Conservation (phyloP, 2,888 invertebrate genomes). For the Dromius quadrimaculatus region DNA sequence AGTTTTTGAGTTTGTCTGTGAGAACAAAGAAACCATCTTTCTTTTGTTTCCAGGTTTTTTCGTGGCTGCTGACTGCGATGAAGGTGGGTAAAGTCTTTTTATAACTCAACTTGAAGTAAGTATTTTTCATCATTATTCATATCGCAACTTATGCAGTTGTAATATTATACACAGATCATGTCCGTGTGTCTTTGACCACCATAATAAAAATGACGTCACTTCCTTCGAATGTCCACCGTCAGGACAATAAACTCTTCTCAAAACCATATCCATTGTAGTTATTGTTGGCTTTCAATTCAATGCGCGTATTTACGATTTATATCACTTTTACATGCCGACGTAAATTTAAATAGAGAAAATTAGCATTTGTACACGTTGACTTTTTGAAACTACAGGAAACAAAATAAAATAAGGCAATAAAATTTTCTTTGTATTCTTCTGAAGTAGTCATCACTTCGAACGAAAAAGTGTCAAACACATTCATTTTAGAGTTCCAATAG, state of each 20-base stretch:
- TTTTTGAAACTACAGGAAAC: constrained; percentile 36
- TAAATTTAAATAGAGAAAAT: constrained; percentile 47
- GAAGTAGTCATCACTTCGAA: not conserved
- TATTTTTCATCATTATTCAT: constrained; percentile 44
- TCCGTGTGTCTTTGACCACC: constrained; percentile 51
- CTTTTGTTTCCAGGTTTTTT: constrained; percentile 1
- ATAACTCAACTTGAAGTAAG: not conserved
- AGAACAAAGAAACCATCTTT: no score
- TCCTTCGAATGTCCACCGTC: constrained; percentile 37
- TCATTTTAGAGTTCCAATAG: no score
- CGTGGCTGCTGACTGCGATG: not conserved
- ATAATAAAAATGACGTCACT: constrained; percentile 51
- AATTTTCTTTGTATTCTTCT: not conserved
- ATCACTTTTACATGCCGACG: constrained; percentile 46
- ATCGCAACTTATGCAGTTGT: constrained; percentile 40
- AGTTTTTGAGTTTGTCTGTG: no score
- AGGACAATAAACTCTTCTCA: constrained; percentile 45
- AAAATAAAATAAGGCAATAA: constrained; percentile 14
- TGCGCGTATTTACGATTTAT: constrained; percentile 49
- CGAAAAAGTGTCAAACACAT: no score
- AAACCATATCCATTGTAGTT: constrained; percentile 6
- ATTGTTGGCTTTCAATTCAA: constrained; percentile 42
- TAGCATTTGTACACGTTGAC: constrained; percentile 41
- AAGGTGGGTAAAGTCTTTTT: constrained; percentile 18
- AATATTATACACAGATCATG: constrained; percentile 50